Percentiles rank a stretch among this genome's conserved stretches.
phyloP scores from a whole-genome alignment of 92 coral and sea anemone genomes.

The Plumapathes pennacea region DNA sequence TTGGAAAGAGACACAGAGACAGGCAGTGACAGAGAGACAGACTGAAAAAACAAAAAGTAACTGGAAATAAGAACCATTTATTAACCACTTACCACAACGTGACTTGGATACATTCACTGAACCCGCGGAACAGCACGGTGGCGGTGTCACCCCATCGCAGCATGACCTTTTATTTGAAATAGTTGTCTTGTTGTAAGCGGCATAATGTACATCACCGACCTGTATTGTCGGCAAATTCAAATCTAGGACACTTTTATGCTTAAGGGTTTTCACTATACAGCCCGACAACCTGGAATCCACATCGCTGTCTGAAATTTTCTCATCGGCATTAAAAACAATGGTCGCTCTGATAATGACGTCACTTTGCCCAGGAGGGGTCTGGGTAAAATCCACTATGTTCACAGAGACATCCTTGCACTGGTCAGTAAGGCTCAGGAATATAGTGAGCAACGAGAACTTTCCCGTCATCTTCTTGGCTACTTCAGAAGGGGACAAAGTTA shows the following conservation, averaged over 20 bases:
- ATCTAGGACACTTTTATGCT: background rate
- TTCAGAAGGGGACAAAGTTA: background rate
- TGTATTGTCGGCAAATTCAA: background rate
- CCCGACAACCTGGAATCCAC: slow-evolving; percentile 2
- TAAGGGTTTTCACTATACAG: slow-evolving; percentile 1
- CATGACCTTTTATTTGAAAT: slow-evolving; percentile 15
- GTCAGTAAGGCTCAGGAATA: background rate
- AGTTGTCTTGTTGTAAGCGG: background rate
- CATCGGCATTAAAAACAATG: slow-evolving; percentile 2
- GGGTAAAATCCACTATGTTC: background rate
- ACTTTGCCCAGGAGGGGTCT: slow-evolving; percentile 3
- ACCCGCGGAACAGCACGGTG: slow-evolving; percentile 47
- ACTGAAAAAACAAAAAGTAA: no score
- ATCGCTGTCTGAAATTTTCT: background rate
- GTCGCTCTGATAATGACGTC: slow-evolving; percentile 10
- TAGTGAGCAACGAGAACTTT: background rate
- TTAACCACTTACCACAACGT: slow-evolving; percentile 37
- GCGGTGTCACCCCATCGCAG: slow-evolving; percentile 39
- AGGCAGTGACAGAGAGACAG: no score
- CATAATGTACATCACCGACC: background rate
- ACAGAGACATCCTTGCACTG: background rate
- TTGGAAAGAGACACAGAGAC: no score
- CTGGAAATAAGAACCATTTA: no score
- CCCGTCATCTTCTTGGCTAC: background rate
- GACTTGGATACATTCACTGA: slow-evolving; percentile 7